Evolutionary conservation across 1,140 invertebrate species (phyloP).

Genomic region (Acromyrmex heyeri): DNA sequence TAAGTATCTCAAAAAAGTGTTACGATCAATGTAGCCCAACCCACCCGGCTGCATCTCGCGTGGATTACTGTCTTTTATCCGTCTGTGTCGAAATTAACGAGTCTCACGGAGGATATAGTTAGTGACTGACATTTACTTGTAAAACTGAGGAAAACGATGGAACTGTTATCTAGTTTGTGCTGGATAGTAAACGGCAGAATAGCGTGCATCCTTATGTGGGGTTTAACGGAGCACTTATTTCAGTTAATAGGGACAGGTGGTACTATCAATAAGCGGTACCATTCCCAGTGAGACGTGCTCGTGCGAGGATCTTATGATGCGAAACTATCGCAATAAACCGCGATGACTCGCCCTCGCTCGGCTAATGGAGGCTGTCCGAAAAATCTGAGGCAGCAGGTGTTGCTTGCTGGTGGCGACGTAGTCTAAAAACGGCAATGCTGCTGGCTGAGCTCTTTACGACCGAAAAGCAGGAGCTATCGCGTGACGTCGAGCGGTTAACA

Average conservation of each 20-base stretch:
- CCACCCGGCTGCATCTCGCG: conserved; percentile 6
- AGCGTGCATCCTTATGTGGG: conserved; percentile 5
- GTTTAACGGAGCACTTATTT: conserved; percentile 43
- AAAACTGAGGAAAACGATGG: conserved; percentile 18
- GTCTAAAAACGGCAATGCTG: conserved; percentile 43
- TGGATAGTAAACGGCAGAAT: conserved; percentile 12
- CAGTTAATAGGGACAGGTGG: conserved; percentile 55
- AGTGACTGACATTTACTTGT: conserved; percentile 1
- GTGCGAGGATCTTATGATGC: conserved; percentile 41
- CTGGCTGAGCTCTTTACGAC: conserved; percentile 56
- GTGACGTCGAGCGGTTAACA: conserved; percentile 57
- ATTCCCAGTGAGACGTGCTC: conserved; percentile 23
- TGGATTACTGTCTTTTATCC: conserved; percentile 1
- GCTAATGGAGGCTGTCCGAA: conserved; percentile 60
- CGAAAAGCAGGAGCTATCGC: conserved; percentile 64
- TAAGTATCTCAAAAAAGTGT: conserved; percentile 12
- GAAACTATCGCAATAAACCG: conserved; percentile 63
- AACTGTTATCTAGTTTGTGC: conserved; percentile 29
- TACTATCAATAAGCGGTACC: conserved; percentile 49
- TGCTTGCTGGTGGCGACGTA: conserved; percentile 49
- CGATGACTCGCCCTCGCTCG: conserved; percentile 59
- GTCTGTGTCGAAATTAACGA: conserved; percentile 29
- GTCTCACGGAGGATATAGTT: conserved; percentile 21
- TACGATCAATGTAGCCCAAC: background rate
- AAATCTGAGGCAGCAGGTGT: conserved; percentile 62